These are phyloP conservation scores for Meiosimyza decipiens DNA, from an alignment of 2,888 invertebrate genomes.

Conservation along the genomic window DNA sequence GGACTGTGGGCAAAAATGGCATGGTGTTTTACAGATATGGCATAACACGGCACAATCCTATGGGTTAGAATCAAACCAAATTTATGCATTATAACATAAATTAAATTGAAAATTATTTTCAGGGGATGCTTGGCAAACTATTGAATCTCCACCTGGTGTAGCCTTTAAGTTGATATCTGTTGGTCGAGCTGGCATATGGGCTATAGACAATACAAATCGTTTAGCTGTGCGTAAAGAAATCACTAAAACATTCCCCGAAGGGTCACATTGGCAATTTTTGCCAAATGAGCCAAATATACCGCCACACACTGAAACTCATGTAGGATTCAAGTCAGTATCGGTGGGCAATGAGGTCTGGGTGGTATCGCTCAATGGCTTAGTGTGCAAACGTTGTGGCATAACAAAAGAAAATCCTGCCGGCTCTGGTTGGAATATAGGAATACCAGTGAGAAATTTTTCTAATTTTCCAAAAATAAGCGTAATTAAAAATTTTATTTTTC, in stretches of 20 bases:
- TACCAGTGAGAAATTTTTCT: conserved; percentile 61
- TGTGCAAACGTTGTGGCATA: conserved; percentile 80
- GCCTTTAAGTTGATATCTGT: conserved; percentile 81
- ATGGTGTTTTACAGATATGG: conserved; percentile 83
- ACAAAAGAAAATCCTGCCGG: conserved; percentile 79
- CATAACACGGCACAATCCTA: conserved; percentile 75
- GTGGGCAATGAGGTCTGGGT: conserved; percentile 83
- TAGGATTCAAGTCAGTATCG: conserved; percentile 78
- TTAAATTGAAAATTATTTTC: neutral
- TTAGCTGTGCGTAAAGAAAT: conserved; percentile 84
- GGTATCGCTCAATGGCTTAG: conserved; percentile 75
- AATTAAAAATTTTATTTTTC: conserved; percentile 49
- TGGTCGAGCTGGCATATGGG: conserved; percentile 82
- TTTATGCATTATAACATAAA: neutral
- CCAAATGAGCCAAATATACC: conserved; percentile 72
- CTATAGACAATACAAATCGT: conserved; percentile 77
- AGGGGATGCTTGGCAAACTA: conserved; percentile 78
- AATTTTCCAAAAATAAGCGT: conserved; percentile 1
- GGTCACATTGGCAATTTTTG: conserved; percentile 84
- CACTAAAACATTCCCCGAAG: conserved; percentile 80
- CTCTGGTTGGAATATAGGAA: conserved; percentile 81
- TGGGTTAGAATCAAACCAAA: conserved; percentile 64
- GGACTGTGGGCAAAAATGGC: conserved; percentile 90
- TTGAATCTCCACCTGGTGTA: conserved; percentile 77
- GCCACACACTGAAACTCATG: conserved; percentile 68